Conservation (phyloP, 2,888 invertebrate genomes). For the Embidobia sp. region DNA sequence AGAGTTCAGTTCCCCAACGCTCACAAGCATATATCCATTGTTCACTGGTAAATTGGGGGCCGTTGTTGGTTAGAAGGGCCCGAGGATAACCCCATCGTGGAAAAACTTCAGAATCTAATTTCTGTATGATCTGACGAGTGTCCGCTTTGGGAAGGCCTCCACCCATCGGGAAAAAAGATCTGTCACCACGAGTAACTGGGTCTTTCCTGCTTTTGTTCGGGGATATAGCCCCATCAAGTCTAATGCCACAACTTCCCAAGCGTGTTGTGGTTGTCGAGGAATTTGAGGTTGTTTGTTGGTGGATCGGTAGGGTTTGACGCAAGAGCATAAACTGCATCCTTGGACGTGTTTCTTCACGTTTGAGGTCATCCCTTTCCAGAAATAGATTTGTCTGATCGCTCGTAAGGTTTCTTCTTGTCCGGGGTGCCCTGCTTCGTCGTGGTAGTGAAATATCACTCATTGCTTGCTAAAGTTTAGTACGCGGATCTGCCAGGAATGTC, state of each 20-base stretch:
- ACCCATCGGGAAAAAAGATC: conserved; percentile 68
- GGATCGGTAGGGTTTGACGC: no score
- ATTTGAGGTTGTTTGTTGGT: no score
- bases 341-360: no score
- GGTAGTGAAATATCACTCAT: no score
- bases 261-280: no score
- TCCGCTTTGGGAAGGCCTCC: conserved; percentile 60
- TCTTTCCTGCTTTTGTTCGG: conserved; percentile 18
- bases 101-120: conserved; percentile 33
- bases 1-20: conserved; percentile 22
- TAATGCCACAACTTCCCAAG: conserved; percentile 35
- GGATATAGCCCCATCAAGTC: conserved; percentile 65
- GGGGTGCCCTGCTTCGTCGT: no score
- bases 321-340: no score
- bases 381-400: no score
- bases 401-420: no score
- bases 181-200: conserved; percentile 64
- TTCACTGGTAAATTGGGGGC: conserved; percentile 41
- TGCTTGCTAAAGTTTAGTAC: no score
- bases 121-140: conserved; percentile 3
- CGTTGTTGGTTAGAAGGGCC: conserved; percentile 51
- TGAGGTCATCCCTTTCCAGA: no score
- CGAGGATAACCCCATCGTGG: conserved; percentile 22
- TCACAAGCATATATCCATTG: neutral
- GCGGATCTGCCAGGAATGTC: no score